Base-by-base conservation (phyloP, 2,888 invertebrate species). In the Ormyrus labotus region DNA sequence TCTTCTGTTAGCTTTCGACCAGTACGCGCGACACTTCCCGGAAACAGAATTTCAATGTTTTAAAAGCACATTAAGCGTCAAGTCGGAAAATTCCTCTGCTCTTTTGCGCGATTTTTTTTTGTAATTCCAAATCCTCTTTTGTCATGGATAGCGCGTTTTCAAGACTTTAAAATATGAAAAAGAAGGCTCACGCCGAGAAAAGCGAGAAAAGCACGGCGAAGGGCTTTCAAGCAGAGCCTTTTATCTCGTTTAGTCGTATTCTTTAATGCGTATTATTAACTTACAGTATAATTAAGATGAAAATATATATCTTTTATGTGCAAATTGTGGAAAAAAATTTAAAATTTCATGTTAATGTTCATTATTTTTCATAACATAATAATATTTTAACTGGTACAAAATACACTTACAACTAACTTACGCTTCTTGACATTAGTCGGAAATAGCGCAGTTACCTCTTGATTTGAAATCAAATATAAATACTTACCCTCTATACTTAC, bases 11-110 rank as follows among this genome's bases (percentile, higher is more conserved):
- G n/a, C 48, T 13, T 65, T 50, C 48, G 64, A 65, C 64, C 64
- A n/a, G 50, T 65, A 47, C 11, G 47, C 63, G 64, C 7, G 64
- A 50, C n/a, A 13, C 50, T 65, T 65, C 50, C 10, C 48, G n/a
- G 13, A 50, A 65, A 65, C 50, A 50, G 50, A 65, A 65, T 65
- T 65, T 65, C 64, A 65, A 65, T 65, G 64, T 65, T 65, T 65
- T 13, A 65, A 34, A 34, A 65, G 64, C 64, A 7, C 64, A 65
- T 50, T 65, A 6, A n/a, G 47, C 10, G 19, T 11, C 7, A 6
- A 61, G 7, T 61, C 11, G 45, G 63, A 63, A 63, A 63, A 63
- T 63, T 63, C 63, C 48, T 11, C n/a, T 11, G 8, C n/a, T n/a
- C 63, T 19, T 60, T 60, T 8, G 8, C 60, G 6, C 13, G 45